Conservation (phyloP, 1,140 invertebrate species). For the Listronotus oregonensis region DNA sequence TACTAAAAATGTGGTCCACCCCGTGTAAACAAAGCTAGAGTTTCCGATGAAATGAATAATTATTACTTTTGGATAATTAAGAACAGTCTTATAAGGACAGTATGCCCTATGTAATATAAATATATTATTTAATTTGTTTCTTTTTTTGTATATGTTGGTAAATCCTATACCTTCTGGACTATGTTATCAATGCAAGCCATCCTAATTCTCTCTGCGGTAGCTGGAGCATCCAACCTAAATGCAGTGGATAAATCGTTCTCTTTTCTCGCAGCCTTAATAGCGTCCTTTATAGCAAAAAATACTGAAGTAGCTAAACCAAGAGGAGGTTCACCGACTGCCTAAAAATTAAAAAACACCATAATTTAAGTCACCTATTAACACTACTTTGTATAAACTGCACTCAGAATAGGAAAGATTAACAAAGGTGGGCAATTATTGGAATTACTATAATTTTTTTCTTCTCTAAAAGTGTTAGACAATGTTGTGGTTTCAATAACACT, state of each 20-base stretch:
- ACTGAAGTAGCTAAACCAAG: slow-evolving; percentile 83
- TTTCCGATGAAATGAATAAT: too few relatives aligned
- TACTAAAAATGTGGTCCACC: too few relatives aligned
- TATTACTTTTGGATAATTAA: too few relatives aligned
- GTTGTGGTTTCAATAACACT: too few relatives aligned
- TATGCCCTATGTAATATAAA: neutral
- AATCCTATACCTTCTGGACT: neutral
- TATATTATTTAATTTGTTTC: neutral
- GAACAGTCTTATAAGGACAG: too few relatives aligned
- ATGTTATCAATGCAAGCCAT: slow-evolving; percentile 80
- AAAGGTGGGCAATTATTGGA: too few relatives aligned
- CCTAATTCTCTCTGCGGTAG: slow-evolving; percentile 84
- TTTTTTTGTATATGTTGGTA: neutral
- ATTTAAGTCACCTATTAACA: too few relatives aligned
- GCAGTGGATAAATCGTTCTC: slow-evolving; percentile 65
- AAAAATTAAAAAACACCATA: slow-evolving; percentile 5
- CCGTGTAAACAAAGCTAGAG: too few relatives aligned
- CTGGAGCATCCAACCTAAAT: slow-evolving; percentile 86
- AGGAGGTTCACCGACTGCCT: slow-evolving; percentile 94
- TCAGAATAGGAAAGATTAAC: too few relatives aligned
- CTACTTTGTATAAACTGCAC: too few relatives aligned
- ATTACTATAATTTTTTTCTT: too few relatives aligned
- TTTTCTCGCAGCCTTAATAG: slow-evolving; percentile 75
- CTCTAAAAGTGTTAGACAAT: too few relatives aligned
- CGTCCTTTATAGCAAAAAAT: slow-evolving; percentile 90